These are phyloP conservation scores for Hypsibius dujardini DNA, from an alignment of 1,140 invertebrate species.

Conservation along the genomic window DNA sequence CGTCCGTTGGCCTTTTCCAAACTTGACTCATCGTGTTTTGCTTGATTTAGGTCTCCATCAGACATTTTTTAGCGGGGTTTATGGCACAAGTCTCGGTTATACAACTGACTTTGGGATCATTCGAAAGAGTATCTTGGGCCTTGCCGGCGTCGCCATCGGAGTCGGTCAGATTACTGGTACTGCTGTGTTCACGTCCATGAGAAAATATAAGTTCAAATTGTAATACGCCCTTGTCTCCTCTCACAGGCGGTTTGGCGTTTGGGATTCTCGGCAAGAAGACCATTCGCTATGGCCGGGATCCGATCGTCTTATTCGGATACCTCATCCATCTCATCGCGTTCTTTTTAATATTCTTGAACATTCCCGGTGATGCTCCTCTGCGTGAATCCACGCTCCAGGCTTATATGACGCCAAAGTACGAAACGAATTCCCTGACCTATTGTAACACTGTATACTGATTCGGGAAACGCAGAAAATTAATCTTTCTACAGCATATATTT, in stretches of 20 bases:
- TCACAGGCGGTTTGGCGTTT: constrained; percentile 56
- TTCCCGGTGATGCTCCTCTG: constrained; percentile 60
- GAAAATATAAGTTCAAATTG: neutral
- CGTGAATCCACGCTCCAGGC: constrained; percentile 40
- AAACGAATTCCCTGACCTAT: no score
- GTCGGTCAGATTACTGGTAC: constrained; percentile 73
- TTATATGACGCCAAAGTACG: constrained; percentile 39
- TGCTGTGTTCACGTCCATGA: constrained; percentile 20
- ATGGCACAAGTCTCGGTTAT: constrained; percentile 70
- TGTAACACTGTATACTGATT: no score
- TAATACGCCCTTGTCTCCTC: no score
- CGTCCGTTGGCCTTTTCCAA: neutral
- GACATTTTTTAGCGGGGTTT: constrained; percentile 86
- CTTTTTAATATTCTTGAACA: constrained; percentile 64
- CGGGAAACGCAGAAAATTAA: no score
- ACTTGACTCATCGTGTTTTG: constrained; percentile 19
- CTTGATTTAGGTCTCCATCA: constrained; percentile 57
- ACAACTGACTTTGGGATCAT: constrained; percentile 50
- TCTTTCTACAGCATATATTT: constrained; percentile 40
- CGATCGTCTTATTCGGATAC: constrained; percentile 66
- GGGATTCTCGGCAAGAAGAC: constrained; percentile 71
- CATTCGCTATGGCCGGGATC: constrained; percentile 58
- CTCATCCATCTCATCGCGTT: constrained; percentile 58
- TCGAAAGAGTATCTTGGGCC: constrained; percentile 62
- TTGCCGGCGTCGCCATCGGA: constrained; percentile 81